Percentiles rank a stretch among this genome's conserved stretches.
Evolutionary conservation across 2,113 vertebrate genomes (phyloP).

Genomic region (Phaethornis superciliosus): DNA sequence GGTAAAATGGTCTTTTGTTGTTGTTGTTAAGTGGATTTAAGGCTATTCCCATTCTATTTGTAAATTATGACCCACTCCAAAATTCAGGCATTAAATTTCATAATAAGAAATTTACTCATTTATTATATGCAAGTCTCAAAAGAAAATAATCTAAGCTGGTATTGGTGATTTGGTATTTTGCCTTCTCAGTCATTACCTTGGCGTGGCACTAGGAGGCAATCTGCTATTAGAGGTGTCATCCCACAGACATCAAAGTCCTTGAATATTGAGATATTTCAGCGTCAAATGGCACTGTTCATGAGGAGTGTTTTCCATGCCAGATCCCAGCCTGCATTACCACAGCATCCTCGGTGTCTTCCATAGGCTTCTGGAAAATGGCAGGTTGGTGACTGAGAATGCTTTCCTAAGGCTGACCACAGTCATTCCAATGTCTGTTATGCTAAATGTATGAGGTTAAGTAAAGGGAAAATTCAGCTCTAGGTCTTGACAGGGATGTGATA

Average conservation of each 20-base stretch:
- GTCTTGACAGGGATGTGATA: not conserved
- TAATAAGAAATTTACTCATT: too few species aligned
- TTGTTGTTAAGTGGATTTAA: not conserved
- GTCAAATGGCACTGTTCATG: not conserved
- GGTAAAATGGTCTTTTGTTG: not conserved
- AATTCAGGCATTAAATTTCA: not conserved
- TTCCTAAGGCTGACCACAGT: fast-evolving
- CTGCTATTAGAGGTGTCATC: constrained; percentile 22
- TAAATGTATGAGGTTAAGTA: fast-evolving
- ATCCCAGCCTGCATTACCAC: not conserved
- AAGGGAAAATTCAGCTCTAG: not conserved
- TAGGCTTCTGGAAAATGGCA: fast-evolving
- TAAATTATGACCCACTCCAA: not conserved
- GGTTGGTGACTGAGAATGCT: fast-evolving
- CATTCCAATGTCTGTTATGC: fast-evolving
- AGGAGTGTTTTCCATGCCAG: not conserved
- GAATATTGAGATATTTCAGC: not conserved
- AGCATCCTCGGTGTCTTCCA: fast-evolving
- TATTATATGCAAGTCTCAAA: fast-evolving
- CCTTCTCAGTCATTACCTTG: not conserved
- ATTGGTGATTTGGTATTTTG: not conserved
- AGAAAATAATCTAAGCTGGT: fast-evolving
- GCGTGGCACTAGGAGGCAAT: constrained; percentile 52
- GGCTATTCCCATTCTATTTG: not conserved
- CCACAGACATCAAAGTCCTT: not conserved